Percentiles rank a stretch among this genome's conserved stretches.
phyloP scores from a whole-genome alignment of 2,113 vertebrate genomes.

The Halichoerus grypus region DNA sequence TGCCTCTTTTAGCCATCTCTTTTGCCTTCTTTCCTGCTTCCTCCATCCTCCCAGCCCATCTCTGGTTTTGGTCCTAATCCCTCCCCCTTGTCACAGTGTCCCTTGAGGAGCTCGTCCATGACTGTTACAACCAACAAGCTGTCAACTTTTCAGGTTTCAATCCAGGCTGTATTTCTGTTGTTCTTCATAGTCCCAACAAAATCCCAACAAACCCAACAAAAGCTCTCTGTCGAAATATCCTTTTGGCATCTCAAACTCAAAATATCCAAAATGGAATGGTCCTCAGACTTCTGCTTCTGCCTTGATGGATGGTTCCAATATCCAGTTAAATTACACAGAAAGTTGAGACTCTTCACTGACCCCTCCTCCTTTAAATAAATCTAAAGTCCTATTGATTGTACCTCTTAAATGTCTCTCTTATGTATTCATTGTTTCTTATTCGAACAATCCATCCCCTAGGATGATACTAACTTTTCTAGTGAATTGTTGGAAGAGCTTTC shows the following conservation, averaged over 20 bases:
- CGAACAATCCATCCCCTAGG: neutral
- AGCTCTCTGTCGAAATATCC: neutral
- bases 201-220: neutral
- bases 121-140: neutral
- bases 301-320: neutral
- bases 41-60: neutral
- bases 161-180: neutral
- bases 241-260: neutral
- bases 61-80: neutral
- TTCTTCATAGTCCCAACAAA: neutral
- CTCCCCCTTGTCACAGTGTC: no score
- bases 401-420: neutral
- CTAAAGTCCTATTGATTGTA: no score
- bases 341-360: no score
- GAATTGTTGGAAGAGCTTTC: neutral
- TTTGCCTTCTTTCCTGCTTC: neutral
- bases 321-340: neutral
- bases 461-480: neutral
- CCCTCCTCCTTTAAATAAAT: neutral
- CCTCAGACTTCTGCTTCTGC: neutral
- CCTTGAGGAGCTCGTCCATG: neutral
- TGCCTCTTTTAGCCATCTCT: neutral
- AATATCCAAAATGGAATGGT: neutral
- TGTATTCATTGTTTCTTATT: neutral
- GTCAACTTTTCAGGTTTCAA: neutral